Conservation (phyloP, 2,113 vertebrate genomes). For the Semnornis frantzii region DNA sequence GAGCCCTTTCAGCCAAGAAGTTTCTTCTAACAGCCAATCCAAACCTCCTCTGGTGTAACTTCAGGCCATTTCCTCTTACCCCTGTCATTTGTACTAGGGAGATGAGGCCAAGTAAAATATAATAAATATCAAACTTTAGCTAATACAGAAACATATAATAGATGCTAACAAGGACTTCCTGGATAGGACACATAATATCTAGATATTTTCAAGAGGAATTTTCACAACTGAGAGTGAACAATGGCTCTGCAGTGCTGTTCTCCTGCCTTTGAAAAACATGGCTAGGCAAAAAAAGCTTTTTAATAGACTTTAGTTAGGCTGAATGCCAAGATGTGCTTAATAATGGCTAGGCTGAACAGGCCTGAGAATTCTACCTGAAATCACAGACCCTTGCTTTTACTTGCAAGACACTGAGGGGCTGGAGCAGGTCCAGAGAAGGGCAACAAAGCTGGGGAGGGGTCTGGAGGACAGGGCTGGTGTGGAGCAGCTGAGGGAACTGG, state of each 20-base stretch:
- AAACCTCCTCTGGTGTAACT: no score
- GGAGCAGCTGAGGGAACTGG: no score
- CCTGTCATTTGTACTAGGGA: no score
- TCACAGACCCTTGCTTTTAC: not conserved
- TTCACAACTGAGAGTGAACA: not conserved
- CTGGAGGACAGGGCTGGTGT: no score
- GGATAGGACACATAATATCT: not conserved
- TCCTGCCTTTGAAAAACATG: not conserved
- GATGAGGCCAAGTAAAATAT: no score
- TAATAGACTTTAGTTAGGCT: not conserved
- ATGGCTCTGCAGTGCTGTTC: not conserved
- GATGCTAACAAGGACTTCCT: not conserved
- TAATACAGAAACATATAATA: not conserved
- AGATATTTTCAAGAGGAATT: not conserved
- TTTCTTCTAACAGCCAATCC: no score
- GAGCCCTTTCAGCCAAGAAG: no score
- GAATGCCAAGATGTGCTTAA: not conserved
- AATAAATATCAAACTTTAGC: not conserved
- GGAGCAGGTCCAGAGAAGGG: no score
- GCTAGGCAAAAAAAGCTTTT: not conserved
- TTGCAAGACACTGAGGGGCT: not conserved
- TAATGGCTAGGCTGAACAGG: not conserved
- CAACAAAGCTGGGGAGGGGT: no score
- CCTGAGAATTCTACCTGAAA: constrained; percentile 3
- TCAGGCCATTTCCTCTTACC: no score